Conservation (phyloP, 2,113 vertebrate genomes). For the Microtus pennsylvanicus region DNA sequence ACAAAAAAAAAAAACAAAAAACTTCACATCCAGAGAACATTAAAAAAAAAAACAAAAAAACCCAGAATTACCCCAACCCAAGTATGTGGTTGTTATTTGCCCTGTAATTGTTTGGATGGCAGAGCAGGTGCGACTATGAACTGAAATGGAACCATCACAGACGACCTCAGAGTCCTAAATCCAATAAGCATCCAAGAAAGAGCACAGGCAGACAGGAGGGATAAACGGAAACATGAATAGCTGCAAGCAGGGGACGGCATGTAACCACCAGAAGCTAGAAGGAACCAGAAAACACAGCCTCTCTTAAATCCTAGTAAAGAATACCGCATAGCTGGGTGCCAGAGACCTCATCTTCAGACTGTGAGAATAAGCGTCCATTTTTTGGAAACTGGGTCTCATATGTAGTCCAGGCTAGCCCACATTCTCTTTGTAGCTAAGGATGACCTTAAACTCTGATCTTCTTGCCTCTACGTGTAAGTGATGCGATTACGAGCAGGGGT, state of each 20-base stretch:
- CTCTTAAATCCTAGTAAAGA: background rate
- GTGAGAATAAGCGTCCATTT: background rate
- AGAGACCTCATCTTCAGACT: background rate
- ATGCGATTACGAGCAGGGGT: background rate
- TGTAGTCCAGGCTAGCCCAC: background rate
- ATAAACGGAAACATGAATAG: background rate
- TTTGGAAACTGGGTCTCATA: background rate
- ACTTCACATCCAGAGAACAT: background rate
- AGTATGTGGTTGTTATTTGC: background rate
- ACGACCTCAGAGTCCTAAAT: background rate
- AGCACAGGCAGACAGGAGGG: background rate
- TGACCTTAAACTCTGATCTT: background rate
- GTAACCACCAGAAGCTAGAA: background rate
- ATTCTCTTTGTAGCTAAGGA: background rate
- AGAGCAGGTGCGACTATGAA: background rate
- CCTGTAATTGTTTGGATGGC: background rate
- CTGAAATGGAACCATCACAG: background rate
- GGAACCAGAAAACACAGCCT: background rate
- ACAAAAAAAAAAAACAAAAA: background rate
- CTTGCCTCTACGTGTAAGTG: background rate
- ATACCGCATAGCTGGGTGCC: background rate
- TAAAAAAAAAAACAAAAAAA: background rate
- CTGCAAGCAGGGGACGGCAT: background rate
- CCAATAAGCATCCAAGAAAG: background rate
- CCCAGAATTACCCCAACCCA: too few relatives aligned